Evolutionary conservation across 1,140 invertebrate genomes (phyloP).

Genomic region (Phenacoccus solenopsis): DNA sequence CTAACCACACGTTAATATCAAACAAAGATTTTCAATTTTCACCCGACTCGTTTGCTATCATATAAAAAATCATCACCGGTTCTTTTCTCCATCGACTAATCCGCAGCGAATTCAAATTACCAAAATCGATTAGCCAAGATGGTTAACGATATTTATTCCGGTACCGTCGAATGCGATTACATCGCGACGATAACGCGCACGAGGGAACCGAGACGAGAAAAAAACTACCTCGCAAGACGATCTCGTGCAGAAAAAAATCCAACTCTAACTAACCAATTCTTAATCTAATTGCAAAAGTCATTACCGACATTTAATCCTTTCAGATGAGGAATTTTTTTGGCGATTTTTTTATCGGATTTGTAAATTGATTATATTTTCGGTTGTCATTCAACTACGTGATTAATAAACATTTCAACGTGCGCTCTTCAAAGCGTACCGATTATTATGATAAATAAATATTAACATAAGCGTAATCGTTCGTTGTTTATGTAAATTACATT

Average conservation of each 20-base stretch:
- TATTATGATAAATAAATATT: conserved; percentile 18
- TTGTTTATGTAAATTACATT: conserved; percentile 15
- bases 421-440: background rate
- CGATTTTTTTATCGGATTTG: background rate
- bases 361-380: conserved; percentile 7
- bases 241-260: background rate
- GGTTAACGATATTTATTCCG: background rate
- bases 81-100: background rate
- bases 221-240: too few relatives aligned
- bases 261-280: conserved; percentile 9
- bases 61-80: too few relatives aligned
- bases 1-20: too few relatives aligned
- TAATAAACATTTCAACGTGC: conserved; percentile 10
- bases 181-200: too few relatives aligned
- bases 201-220: too few relatives aligned
- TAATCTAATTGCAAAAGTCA: conserved; percentile 4
- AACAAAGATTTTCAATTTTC: too few relatives aligned
- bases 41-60: too few relatives aligned
- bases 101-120: background rate
- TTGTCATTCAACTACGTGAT: conserved; percentile 8
- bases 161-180: background rate
- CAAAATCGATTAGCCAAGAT: background rate
- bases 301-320: conserved; percentile 5
- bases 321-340: background rate
- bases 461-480: conserved; percentile 10